Evolutionary conservation across 2,888 invertebrate species (phyloP).

Genomic region (Steinernema scapterisci): DNA sequence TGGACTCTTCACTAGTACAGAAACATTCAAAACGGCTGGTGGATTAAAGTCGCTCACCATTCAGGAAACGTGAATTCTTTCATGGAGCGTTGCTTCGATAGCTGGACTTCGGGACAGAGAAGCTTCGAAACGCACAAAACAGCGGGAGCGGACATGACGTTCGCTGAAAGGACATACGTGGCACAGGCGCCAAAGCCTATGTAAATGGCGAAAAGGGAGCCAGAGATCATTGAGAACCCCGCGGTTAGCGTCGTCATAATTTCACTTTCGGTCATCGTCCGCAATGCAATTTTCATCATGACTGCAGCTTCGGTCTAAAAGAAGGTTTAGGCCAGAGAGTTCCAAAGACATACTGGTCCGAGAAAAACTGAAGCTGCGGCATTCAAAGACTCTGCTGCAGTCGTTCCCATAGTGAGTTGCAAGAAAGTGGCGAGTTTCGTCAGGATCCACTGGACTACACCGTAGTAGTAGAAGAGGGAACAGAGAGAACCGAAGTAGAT

Average conservation of each 20-base stretch:
- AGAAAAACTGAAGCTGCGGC: slow-evolving; percentile 89
- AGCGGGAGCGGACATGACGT: slow-evolving; percentile 93
- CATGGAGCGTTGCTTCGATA: slow-evolving; percentile 76
- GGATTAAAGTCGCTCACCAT: slow-evolving; percentile 71
- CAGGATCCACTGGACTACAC: slow-evolving; percentile 47
- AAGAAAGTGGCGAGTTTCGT: slow-evolving; percentile 58
- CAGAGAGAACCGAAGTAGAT: slow-evolving; percentile 42
- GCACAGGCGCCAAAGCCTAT: slow-evolving; percentile 77
- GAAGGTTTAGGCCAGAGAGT: neutral
- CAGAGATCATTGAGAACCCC: slow-evolving; percentile 89
- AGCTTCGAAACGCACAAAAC: slow-evolving; percentile 85
- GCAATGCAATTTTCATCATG: slow-evolving; percentile 82
- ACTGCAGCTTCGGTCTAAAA: slow-evolving; percentile 84
- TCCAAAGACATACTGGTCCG: slow-evolving; percentile 77
- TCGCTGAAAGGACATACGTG: slow-evolving; percentile 85
- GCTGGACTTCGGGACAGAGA: slow-evolving; percentile 85
- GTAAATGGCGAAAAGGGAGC: slow-evolving; percentile 87
- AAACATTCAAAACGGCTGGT: neutral
- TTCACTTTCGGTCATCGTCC: slow-evolving; percentile 84
- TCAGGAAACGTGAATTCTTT: slow-evolving; percentile 77
- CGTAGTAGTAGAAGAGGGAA: slow-evolving; percentile 39
- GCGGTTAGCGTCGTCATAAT: slow-evolving; percentile 88
- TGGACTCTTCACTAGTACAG: slow-evolving; percentile 77
- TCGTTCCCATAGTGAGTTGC: slow-evolving; percentile 79
- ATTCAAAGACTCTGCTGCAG: slow-evolving; percentile 89